Evolutionary conservation across 2,113 vertebrate genomes (phyloP).

Genomic region (Numida meleagris): DNA sequence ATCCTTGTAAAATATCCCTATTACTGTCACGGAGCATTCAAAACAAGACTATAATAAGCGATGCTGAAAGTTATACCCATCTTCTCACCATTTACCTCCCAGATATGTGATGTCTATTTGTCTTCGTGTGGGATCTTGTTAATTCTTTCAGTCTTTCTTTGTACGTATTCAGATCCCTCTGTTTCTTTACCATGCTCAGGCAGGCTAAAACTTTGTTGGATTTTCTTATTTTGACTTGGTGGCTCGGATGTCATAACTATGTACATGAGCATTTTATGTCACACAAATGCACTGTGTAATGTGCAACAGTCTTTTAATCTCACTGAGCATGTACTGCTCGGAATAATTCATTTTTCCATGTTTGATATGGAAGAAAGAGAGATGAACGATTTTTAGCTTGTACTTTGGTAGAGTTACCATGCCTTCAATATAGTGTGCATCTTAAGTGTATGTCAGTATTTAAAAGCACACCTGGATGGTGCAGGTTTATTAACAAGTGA

Average conservation of each 20-base stretch:
- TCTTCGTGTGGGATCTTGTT: background rate
- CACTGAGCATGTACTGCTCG: background rate
- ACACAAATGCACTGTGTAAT: background rate
- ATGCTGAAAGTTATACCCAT: background rate
- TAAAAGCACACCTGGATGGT: background rate
- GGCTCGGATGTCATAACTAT: conserved; percentile 12
- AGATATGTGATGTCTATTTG: background rate
- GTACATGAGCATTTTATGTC: background rate
- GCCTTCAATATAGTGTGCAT: background rate
- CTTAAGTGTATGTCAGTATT: background rate
- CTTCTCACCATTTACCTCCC: background rate
- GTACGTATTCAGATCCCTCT: background rate
- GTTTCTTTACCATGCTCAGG: background rate
- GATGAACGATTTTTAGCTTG: background rate
- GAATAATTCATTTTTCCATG: background rate
- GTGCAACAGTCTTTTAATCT: background rate
- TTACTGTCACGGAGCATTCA: background rate
- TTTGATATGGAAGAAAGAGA: background rate
- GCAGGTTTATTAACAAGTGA: background rate
- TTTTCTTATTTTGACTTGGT: background rate
- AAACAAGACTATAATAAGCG: background rate
- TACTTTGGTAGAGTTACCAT: background rate
- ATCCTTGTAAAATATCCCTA: background rate
- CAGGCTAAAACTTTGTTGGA: background rate
- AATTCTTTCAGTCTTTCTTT: background rate